Percentiles rank a stretch among this genome's conserved stretches.
These are phyloP conservation scores for Geodia barretti DNA, from an alignment of 37 sponge, comb jelly and placozoan genomes.

Conservation along the genomic window DNA sequence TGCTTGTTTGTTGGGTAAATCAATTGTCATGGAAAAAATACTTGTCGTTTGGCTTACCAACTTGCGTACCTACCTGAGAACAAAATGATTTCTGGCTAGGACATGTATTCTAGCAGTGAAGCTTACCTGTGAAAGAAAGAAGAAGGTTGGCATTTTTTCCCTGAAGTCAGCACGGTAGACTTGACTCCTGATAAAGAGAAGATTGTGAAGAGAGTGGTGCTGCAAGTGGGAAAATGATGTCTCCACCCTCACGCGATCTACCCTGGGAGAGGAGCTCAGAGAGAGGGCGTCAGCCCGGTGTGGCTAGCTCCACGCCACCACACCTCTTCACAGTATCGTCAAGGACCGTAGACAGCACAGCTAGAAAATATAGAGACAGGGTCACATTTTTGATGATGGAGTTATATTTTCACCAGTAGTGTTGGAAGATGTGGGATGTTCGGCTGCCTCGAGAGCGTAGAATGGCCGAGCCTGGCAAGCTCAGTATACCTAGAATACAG, in stretches of 20 bases:
- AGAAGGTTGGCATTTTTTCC: background rate
- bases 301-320: constrained; percentile 1
- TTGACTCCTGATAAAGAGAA: background rate
- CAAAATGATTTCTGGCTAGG: no score
- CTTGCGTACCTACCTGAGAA: no score
- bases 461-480: constrained; percentile 55
- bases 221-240: no score
- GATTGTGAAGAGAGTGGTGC: no score
- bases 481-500: constrained; percentile 36
- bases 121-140: background rate
- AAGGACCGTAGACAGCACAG: constrained; percentile 44
- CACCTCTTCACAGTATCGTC: constrained; percentile 51
- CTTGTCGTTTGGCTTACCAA: no score
- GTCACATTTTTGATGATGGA: background rate
- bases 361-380: constrained; percentile 14
- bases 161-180: background rate
- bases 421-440: constrained; percentile 55
- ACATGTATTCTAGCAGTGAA: no score
- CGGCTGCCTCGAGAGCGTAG: constrained; percentile 54
- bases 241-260: constrained; percentile 22
- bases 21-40: no score
- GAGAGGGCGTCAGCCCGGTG: background rate
- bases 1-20: no score
- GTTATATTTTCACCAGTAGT: constrained; percentile 27
- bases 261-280: constrained; percentile 37